Evolutionary conservation across 2,888 invertebrate genomes (phyloP).

Genomic region (Agrochola lychnidis): DNA sequence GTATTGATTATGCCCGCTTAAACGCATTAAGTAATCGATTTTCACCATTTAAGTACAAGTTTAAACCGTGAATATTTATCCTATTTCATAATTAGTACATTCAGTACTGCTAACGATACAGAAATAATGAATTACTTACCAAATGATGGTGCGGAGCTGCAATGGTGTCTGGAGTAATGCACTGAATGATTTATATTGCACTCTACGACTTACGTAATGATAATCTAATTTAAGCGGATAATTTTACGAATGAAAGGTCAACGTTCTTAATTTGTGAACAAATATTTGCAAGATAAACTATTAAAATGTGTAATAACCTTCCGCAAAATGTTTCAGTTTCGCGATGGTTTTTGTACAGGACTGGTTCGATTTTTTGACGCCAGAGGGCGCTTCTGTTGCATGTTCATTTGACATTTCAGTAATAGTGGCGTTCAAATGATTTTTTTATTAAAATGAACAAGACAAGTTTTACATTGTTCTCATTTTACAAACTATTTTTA

Average conservation of each 20-base stretch:
- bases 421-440: constrained; percentile 35
- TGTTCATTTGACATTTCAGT: constrained; percentile 56
- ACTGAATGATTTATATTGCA: constrained; percentile 56
- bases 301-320: constrained; percentile 61
- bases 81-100: constrained; percentile 13
- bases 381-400: constrained; percentile 31
- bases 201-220: constrained; percentile 47
- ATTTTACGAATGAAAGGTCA: constrained; percentile 25
- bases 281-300: constrained; percentile 53
- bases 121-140: constrained; percentile 71
- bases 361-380: constrained; percentile 4
- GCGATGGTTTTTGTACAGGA: constrained; percentile 40
- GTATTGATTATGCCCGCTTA: constrained; percentile 61
- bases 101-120: constrained; percentile 51
- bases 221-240: constrained; percentile 26
- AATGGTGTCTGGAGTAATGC: constrained; percentile 50
- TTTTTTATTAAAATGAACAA: neutral
- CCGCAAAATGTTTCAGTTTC: constrained; percentile 52
- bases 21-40: constrained; percentile 29
- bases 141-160: constrained; percentile 52
- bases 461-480: neutral
- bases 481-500: too few species aligned
- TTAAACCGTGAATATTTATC: neutral
- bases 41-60: neutral
- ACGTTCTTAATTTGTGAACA: constrained; percentile 25